phyloP scores from a whole-genome alignment of 2,888 invertebrate genomes.

The Sepioteuthis lessoniana region DNA sequence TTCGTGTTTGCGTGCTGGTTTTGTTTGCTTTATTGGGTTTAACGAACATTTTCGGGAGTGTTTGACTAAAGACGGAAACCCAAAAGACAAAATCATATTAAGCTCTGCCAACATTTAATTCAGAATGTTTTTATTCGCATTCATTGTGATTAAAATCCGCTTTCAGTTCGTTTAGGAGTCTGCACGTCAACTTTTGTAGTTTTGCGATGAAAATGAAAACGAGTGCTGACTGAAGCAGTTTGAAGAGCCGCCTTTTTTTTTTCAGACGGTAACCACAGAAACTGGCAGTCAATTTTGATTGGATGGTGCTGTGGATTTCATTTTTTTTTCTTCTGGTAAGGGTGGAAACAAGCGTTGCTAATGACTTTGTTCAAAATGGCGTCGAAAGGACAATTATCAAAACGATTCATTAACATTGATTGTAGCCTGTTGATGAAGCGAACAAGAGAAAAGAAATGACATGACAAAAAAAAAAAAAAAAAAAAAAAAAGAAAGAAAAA shows the following conservation, averaged over 20 bases:
- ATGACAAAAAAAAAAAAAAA: not conserved
- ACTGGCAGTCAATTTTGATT: not conserved
- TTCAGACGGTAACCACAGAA: not conserved
- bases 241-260: too few relatives aligned
- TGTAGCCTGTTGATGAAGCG: conserved; percentile 16
- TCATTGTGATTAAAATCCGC: not conserved
- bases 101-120: not conserved
- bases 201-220: not conserved
- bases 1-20: not conserved
- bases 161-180: not conserved
- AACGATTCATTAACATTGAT: conserved; percentile 33
- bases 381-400: not conserved
- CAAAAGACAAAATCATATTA: not conserved
- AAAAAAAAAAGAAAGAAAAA: too few relatives aligned
- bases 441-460: not conserved
- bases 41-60: not conserved
- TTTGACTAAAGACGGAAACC: not conserved
- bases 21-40: not conserved
- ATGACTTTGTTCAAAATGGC: conserved; percentile 10
- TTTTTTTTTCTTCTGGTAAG: not conserved
- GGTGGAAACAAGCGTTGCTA: not conserved
- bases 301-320: not conserved
- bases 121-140: not conserved
- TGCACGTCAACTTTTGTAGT: not conserved
- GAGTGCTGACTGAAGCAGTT: not conserved